Conservation (phyloP, 2,113 vertebrate genomes). For the Dermatemys mawii region DNA sequence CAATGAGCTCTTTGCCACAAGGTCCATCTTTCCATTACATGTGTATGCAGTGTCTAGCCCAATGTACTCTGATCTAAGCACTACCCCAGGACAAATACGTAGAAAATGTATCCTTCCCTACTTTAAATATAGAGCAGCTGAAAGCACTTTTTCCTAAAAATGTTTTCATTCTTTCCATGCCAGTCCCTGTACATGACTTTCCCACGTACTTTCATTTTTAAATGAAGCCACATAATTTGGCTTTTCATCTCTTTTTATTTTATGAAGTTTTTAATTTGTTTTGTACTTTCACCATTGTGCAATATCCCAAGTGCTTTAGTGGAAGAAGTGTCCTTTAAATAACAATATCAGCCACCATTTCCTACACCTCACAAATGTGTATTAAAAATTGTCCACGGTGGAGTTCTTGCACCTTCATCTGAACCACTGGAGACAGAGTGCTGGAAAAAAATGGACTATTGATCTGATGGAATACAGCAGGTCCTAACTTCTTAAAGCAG, state of each 20-base stretch:
- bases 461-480: fast-evolving
- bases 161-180: background rate
- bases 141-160: background rate
- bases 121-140: background rate
- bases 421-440: background rate
- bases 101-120: background rate
- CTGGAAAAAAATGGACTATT: fast-evolving
- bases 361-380: background rate
- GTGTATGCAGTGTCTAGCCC: background rate
- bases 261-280: background rate
- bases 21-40: background rate
- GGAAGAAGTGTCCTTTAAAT: background rate
- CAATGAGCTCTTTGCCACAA: background rate
- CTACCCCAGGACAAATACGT: background rate
- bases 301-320: background rate
- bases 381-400: background rate
- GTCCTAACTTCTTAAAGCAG: background rate
- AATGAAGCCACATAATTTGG: background rate
- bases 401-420: background rate
- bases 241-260: background rate
- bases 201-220: background rate
- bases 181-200: background rate
- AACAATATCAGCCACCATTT: background rate
- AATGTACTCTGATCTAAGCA: background rate
- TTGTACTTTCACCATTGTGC: background rate